Base-by-base conservation (phyloP, 2,113 vertebrate species). In the Corynorhinus townsendii region DNA sequence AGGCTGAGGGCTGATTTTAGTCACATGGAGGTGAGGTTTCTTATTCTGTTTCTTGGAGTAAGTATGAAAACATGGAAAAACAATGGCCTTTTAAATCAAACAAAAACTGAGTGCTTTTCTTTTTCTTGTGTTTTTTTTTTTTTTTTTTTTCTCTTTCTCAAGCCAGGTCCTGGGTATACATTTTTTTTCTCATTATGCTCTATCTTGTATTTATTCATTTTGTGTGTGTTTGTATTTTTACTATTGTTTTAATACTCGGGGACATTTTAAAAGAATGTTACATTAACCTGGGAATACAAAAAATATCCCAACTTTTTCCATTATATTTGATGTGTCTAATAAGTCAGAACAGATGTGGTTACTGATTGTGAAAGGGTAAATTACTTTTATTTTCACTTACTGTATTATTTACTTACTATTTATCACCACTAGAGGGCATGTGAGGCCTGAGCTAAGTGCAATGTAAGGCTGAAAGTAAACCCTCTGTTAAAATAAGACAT, bases 341-440 rank as follows among this genome's bases (percentile, higher is more conserved):
- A 80, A 88, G 30, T 83, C 49, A 69, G 43, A 92, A 59, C 4
- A 71, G 69, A 90, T 64, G 33, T 73, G 40, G 54, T 89, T 22
- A 30, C 52, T 43, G 5, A 91, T 69, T 87, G 33, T 35, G 17
- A 87, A 75, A 33, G 3, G 2, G 11, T 59, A 64, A 62, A 80
- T 24, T 40, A 33, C 24, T 56, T 77, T 38, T 86, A 14, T 90
- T 93, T 89, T 71, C 64, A 12, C 2, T 15, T 45, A 20, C 47
- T 69, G 91, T 54, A 62, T 86, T 91, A 73, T 4, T 79, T 93
- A 82, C 26, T 87, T 96, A 69, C 95, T 91, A 33, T 16, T 35
- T 20, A 16, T 7, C 28, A 86, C 97, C 98, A 98, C 97, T 7
- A 98, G 98, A 98, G 98, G 98, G 98, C 98, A 96, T 35, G 88